These are phyloP conservation scores for Gopherus flavomarginatus DNA, from an alignment of 2,113 vertebrate genomes.

Conservation along the genomic window DNA sequence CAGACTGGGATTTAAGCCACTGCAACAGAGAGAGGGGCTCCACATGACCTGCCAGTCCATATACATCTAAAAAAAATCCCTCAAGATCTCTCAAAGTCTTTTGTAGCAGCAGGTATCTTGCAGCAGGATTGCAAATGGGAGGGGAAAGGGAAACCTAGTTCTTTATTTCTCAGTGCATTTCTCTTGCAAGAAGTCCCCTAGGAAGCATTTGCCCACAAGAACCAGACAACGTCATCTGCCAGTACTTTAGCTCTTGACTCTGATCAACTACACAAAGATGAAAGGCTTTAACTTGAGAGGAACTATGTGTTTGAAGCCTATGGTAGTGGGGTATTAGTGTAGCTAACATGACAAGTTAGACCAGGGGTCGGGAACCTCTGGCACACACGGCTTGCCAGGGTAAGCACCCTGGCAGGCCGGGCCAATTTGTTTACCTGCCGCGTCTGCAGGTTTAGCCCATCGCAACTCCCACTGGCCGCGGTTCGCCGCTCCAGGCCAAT, in stretches of 20 bases:
- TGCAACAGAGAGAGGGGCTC: not conserved
- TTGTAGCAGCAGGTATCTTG: conserved; percentile 14
- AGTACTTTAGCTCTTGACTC: not conserved
- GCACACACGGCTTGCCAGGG: too few species aligned
- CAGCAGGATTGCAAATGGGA: not conserved
- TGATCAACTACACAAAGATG: not conserved
- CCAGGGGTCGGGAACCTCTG: too few species aligned
- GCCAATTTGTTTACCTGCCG: too few species aligned
- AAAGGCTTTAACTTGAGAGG: not conserved
- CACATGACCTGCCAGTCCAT: not conserved
- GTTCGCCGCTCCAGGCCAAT: too few species aligned
- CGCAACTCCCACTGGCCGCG: too few species aligned
- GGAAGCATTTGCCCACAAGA: not conserved
- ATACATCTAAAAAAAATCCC: not conserved
- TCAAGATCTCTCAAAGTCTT: not conserved
- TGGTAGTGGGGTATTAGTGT: not conserved
- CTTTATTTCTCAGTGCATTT: not conserved
- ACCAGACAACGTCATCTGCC: not conserved
- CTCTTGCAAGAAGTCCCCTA: not conserved
- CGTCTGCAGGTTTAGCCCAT: too few species aligned
- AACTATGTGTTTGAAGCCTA: not conserved
- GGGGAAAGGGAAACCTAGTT: not conserved
- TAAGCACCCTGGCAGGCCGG: too few species aligned
- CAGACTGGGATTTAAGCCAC: conserved; percentile 8
- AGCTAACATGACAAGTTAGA: not conserved